A percentile compares a stretch with the other conserved stretches of the same genome.
phyloP scores from a whole-genome alignment of 1,140 invertebrate species.

The Reticulitermes speratus region DNA sequence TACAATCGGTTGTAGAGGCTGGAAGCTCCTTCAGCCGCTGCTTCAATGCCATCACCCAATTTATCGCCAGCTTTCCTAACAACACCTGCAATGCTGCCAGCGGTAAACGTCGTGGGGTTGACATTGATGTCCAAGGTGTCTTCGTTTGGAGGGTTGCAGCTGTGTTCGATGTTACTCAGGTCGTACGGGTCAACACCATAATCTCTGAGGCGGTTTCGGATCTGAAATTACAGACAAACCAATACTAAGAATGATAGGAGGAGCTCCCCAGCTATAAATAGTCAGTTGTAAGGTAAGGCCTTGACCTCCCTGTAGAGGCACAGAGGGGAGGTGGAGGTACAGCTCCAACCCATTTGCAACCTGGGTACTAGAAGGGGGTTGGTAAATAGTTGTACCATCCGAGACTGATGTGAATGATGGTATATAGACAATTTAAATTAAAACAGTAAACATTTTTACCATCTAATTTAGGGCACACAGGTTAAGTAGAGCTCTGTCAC shows the following conservation, averaged over 20 bases:
- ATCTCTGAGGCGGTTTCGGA: constrained; percentile 58
- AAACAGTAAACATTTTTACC: too few relatives aligned
- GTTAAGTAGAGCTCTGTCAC: too few relatives aligned
- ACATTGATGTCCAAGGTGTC: constrained; percentile 69
- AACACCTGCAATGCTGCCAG: constrained; percentile 65
- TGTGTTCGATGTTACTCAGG: constrained; percentile 71
- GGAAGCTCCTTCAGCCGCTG: constrained; percentile 53
- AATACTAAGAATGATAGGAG: neutral
- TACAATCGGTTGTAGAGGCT: constrained; percentile 56
- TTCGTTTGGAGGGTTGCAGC: constrained; percentile 58
- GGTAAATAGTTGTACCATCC: too few relatives aligned
- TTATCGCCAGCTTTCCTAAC: constrained; percentile 70
- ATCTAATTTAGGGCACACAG: too few relatives aligned
- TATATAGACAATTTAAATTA: too few relatives aligned
- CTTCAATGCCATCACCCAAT: constrained; percentile 64
- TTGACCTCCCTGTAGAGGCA: neutral
- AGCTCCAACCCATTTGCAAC: too few relatives aligned
- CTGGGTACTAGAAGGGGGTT: too few relatives aligned
- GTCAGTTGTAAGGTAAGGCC: neutral
- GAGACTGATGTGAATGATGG: too few relatives aligned
- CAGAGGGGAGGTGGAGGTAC: too few relatives aligned
- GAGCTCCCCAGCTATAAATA: neutral
- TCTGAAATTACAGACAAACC: constrained; percentile 45
- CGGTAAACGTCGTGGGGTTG: constrained; percentile 70
- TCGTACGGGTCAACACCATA: constrained; percentile 72